Conservation (phyloP, 2,888 invertebrate genomes). For the Blera fallax region DNA sequence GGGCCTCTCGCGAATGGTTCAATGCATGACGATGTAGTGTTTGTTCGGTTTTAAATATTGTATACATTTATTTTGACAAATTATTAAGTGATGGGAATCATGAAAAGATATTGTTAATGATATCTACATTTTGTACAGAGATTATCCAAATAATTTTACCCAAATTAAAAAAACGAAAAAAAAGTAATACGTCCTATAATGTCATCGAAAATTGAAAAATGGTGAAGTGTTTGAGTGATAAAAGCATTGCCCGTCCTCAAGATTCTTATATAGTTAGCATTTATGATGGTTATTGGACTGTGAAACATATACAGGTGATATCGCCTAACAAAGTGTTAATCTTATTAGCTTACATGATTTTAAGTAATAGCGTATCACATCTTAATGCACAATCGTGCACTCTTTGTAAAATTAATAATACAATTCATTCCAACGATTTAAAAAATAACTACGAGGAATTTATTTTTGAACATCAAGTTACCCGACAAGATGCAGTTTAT, state of each 20-base stretch:
- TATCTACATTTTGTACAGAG: neutral
- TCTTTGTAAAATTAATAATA: conserved; percentile 73
- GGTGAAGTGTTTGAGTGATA: conserved; percentile 54
- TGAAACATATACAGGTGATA: conserved; percentile 35
- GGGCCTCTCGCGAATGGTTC: neutral
- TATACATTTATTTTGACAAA: neutral
- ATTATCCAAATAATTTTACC: neutral
- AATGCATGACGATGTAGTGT: neutral
- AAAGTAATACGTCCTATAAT: conserved; percentile 32
- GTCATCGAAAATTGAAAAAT: conserved; percentile 47
- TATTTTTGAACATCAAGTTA: conserved; percentile 80
- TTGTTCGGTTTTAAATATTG: conserved; percentile 2
- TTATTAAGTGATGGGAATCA: neutral
- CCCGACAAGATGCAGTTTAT: conserved; percentile 79
- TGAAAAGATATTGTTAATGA: neutral
- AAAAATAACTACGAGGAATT: conserved; percentile 78
- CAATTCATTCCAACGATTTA: conserved; percentile 61
- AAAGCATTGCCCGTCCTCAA: conserved; percentile 10
- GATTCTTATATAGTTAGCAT: conserved; percentile 15
- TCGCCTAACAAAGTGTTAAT: conserved; percentile 36
- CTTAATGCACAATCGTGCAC: conserved; percentile 69
- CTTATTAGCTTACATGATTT: conserved; percentile 39
- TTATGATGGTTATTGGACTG: conserved; percentile 36
- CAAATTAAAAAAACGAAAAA: neutral
- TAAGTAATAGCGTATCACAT: conserved; percentile 23